phyloP scores from a whole-genome alignment of 1,140 invertebrate genomes.

The Oppia nitens region DNA sequence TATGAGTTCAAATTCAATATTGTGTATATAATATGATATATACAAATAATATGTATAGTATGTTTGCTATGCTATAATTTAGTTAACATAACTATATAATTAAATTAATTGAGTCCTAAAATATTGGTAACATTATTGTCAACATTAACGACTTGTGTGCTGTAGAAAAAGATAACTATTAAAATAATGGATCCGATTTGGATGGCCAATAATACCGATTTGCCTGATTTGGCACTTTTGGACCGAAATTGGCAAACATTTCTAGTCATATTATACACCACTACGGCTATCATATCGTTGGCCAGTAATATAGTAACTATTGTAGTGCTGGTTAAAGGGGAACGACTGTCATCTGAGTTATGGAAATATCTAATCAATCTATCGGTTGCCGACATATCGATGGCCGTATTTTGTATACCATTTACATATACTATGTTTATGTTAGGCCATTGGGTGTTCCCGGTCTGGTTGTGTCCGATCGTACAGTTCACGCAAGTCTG shows the following conservation, averaged over 20 bases:
- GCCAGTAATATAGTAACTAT: slow-evolving; percentile 29
- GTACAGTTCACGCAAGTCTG: slow-evolving; percentile 30
- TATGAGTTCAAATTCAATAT: no score
- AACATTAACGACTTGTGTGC: no score
- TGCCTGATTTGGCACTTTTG: background rate
- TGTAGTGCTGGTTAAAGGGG: slow-evolving; percentile 26
- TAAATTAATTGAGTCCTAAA: no score
- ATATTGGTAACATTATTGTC: no score
- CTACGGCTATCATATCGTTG: slow-evolving; percentile 27
- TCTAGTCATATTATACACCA: slow-evolving; percentile 27
- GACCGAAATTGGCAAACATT: slow-evolving; percentile 21
- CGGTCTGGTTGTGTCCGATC: slow-evolving; percentile 28
- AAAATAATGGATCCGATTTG: background rate
- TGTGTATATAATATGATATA: no score
- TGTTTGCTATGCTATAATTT: no score
- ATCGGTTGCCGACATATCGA: slow-evolving; percentile 30
- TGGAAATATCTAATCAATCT: slow-evolving; percentile 31
- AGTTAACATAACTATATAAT: no score
- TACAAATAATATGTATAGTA: no score
- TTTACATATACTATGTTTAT: slow-evolving; percentile 33
- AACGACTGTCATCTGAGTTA: slow-evolving; percentile 26
- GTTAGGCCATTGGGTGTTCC: slow-evolving; percentile 30
- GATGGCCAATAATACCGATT: background rate
- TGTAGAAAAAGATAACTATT: no score
- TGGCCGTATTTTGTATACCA: slow-evolving; percentile 33